Evolutionary conservation across 2,888 invertebrate genomes (phyloP), one percentile per base, ranked within the genome.

Genomic region (Cyclophora punctaria): DNA sequence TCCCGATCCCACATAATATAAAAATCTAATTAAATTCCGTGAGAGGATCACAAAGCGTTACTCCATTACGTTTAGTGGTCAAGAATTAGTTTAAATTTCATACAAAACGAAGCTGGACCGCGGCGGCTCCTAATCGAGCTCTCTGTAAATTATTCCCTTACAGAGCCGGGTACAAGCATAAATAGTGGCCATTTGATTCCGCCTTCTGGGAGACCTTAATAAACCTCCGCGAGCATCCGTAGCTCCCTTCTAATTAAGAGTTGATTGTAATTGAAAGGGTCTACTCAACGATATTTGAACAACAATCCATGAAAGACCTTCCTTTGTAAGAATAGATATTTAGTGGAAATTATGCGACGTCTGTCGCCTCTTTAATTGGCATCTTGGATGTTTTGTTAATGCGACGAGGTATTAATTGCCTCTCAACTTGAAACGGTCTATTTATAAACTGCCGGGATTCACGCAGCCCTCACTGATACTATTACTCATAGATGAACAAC

Each of bases 201-300:
- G 49, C 7, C 44, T 44, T 34, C 7, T 5, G 44, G 48, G 61
- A 58, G 65, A 66, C 69, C 70, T 65, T 63, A 68, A 72, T 73
- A 73, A 72, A 74, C 71, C 67, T 64, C 62, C 62, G 55, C 60
- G 52, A 55, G 61, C 63, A 68, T 66, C 67, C 66, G 66, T 71
- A 55, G 61, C 63, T 69, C 66, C 67, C 66, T 67, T 71, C 75
- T 78, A 77, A 79, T 79, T 79, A 78, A 73, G 70, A 69, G 64
- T 66, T 64, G 69, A 69, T 68, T 66, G 72, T 77, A 76, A 79
- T 77, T 77, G 78, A 73, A 78, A 74, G 73, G 73, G 69, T 62
- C 70, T 62, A 20, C 20, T 64, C 68, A 64, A 57, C 69, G 73
- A 76, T 77, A 75, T 78, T 75, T 69, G 70, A 73, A 73, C 71